These are phyloP conservation scores for Enteromius fasciolatus DNA, from an alignment of 2,797 vertebrate genomes.

Conservation along the genomic window DNA sequence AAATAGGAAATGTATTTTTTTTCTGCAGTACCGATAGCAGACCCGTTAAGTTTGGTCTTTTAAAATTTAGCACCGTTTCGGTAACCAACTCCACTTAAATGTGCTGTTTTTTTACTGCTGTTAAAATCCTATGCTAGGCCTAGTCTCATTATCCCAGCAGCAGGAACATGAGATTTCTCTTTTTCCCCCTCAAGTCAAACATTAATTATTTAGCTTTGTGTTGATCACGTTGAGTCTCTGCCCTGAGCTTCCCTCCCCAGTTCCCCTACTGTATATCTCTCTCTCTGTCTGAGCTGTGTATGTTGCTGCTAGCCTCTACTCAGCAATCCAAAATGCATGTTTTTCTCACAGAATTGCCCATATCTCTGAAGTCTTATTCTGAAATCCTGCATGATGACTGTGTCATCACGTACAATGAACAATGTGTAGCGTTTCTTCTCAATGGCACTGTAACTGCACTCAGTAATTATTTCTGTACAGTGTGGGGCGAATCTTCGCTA, in stretches of 20 bases:
- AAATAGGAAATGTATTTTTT: no score
- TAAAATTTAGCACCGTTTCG: no score
- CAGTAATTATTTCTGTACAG: slow-evolving; percentile 54
- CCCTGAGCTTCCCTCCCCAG: slow-evolving; percentile 61
- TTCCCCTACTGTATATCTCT: slow-evolving; percentile 46
- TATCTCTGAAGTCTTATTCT: slow-evolving; percentile 11
- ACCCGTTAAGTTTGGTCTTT: no score
- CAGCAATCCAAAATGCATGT: slow-evolving; percentile 34
- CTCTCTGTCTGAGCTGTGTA: slow-evolving; percentile 22
- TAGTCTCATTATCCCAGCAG: slow-evolving; percentile 76
- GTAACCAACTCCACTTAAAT: neutral
- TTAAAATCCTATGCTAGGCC: slow-evolving; percentile 66
- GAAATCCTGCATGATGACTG: slow-evolving; percentile 29
- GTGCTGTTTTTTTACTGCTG: slow-evolving; percentile 60
- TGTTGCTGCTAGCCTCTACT: slow-evolving; percentile 26
- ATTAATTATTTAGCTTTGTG: slow-evolving; percentile 78
- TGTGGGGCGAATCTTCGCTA: slow-evolving; percentile 35
- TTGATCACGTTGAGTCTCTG: slow-evolving; percentile 71
- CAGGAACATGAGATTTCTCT: slow-evolving; percentile 69
- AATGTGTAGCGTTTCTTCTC: slow-evolving; percentile 46
- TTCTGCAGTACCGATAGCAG: no score
- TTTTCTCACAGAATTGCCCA: slow-evolving; percentile 19
- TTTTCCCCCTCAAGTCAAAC: slow-evolving; percentile 68
- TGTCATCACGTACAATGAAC: slow-evolving; percentile 39
- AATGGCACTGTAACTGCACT: slow-evolving; percentile 55